Base-by-base conservation (phyloP, 2,797 vertebrate species). In the Anabacerthia variegaticeps region DNA sequence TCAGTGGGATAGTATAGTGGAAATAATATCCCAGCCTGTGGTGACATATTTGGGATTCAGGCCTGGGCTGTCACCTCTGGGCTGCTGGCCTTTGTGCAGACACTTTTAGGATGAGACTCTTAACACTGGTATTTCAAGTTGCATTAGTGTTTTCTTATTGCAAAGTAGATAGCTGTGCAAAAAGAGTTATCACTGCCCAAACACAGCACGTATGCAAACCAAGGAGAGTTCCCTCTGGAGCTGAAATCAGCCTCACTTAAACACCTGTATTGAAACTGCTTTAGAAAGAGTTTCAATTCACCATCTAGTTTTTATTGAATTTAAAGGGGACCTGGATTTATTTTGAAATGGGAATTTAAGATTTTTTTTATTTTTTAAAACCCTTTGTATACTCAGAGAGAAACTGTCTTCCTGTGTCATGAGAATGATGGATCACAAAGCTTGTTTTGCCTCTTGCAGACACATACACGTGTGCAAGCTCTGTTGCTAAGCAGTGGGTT, bases 401-500 rank as follows among this genome's bases (percentile, higher is more conserved):
- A 67, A 90, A 61, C 20, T 74, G 14, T 58, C 43, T 28, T 59
- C 20, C 56, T 48, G 4, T 48, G 19, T 55, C 3, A 1, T 37
- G 62, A 72, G 54, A 68, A 28, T 36, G 43, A 43, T 43, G 58
- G 21, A 14, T 86, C 56, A n/a, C 12, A 36, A 17, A 52, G 30
- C 16, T 58, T 56, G 21, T 69, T 85, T 85, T 77, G 58, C 49
- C 21, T 74, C 27, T 85, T 49, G 18, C 46, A 51, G 72, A 14
- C 18, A 27, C 3, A 6, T 59, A 23, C 13, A 32, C 0, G 0
- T 2, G 10, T 54, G 41, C 37, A 77, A 4, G 41, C 39, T 41
- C 62, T 20, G 19, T 61, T 81, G 62, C 62, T 72, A 62, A 62
- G 62, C 69, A 78, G 39, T 21, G 51, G 51, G 15, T 74, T 83